A percentile compares a stretch with the other conserved stretches of the same genome.
These are phyloP conservation scores for Habrosyne pyritoides DNA, from an alignment of 2,888 invertebrate genomes.

Conservation along the genomic window DNA sequence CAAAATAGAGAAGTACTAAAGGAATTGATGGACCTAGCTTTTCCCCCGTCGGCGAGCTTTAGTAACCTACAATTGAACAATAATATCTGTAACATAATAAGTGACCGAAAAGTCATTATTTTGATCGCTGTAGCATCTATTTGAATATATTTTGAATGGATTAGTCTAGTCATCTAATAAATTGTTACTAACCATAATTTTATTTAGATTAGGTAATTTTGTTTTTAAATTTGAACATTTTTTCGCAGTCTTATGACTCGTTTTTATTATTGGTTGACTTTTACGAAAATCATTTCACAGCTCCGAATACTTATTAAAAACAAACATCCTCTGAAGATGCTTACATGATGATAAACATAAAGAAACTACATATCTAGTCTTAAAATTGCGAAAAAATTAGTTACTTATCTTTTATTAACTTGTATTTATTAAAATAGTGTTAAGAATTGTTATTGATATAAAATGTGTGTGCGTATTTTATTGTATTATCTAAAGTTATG, in stretches of 20 bases:
- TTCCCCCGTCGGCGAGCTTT: background rate
- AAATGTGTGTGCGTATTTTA: slow-evolving; percentile 59
- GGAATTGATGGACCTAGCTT: background rate
- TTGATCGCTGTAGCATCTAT: slow-evolving; percentile 6
- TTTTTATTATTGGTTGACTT: too few species aligned
- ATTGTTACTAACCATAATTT: slow-evolving; percentile 1
- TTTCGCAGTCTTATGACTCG: background rate
- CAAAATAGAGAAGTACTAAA: too few species aligned
- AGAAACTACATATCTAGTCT: slow-evolving; percentile 16
- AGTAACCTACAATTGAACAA: background rate
- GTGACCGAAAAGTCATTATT: background rate
- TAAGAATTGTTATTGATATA: slow-evolving; percentile 62
- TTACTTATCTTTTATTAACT: slow-evolving; percentile 44
- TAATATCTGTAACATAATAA: background rate
- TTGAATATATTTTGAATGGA: slow-evolving; percentile 12
- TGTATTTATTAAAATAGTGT: slow-evolving; percentile 54
- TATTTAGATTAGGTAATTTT: background rate
- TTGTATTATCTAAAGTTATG: slow-evolving; percentile 50
- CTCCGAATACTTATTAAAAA: too few species aligned
- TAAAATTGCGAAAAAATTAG: slow-evolving; percentile 36
- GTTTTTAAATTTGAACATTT: background rate
- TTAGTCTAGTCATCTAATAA: slow-evolving; percentile 31
- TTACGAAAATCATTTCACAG: too few species aligned
- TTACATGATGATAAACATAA: background rate
- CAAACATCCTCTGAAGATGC: too few species aligned